A percentile compares a stretch with the other conserved stretches of the same genome.
phyloP scores from a whole-genome alignment of 2,797 vertebrate genomes.

The Acestrorhynchus altus region DNA sequence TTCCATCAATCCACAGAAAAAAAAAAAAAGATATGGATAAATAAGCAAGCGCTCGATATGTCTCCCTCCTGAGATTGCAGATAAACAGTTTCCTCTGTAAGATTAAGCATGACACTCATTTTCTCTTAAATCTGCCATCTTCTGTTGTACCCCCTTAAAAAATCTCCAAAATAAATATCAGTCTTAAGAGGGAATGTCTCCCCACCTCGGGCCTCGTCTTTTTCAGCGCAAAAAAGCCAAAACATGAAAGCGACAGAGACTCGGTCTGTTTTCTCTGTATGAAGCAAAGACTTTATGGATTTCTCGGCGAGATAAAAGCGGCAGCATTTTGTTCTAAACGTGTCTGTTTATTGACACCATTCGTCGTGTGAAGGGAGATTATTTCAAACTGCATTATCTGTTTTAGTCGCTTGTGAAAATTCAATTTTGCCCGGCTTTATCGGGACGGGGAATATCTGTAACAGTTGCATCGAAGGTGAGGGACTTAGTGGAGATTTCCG shows the following conservation, averaged over 20 bases:
- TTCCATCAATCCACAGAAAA: not conserved
- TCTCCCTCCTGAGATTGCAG: conserved; percentile 36
- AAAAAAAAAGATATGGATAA: conserved; percentile 14
- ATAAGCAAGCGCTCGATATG: not conserved
- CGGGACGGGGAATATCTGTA: conserved; percentile 68
- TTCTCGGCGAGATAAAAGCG: conserved; percentile 71
- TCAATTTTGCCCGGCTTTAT: conserved; percentile 70
- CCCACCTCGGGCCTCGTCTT: conserved; percentile 65
- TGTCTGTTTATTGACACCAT: conserved; percentile 77
- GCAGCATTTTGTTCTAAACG: conserved; percentile 75
- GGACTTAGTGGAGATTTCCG: conserved; percentile 67
- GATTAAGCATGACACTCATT: conserved; percentile 74
- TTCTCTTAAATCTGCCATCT: conserved; percentile 70
- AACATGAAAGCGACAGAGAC: conserved; percentile 67
- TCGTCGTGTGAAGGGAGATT: conserved; percentile 71
- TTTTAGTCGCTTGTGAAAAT: conserved; percentile 66
- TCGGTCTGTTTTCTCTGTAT: conserved; percentile 67
- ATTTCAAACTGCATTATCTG: conserved; percentile 70
- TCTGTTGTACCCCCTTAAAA: conserved; percentile 68
- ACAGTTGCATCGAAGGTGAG: conserved; percentile 58
- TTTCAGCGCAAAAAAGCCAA: conserved; percentile 50
- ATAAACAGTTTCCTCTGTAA: conserved; percentile 52
- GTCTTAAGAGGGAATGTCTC: conserved; percentile 69
- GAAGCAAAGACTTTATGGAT: conserved; percentile 70
- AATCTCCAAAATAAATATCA: conserved; percentile 76